Base-by-base conservation (phyloP, 1,140 invertebrate species). In the Zaprionus taronus region DNA sequence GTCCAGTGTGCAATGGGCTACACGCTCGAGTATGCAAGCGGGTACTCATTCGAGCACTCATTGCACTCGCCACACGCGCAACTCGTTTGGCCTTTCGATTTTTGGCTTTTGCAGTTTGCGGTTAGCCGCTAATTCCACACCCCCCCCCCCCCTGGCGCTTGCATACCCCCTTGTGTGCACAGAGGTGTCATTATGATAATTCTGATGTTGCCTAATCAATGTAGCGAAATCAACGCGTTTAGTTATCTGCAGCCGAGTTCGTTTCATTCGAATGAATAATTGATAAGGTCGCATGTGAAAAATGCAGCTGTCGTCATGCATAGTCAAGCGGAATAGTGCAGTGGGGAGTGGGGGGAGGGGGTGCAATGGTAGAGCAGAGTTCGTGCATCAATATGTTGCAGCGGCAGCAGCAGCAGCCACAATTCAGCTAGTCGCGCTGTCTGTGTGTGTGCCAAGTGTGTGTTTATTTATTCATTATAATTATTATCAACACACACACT, bases 401-500 rank as follows among this genome's bases (percentile, higher is more conserved):
- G n/a, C n/a, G 3, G n/a, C 53, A 47, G 22, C 55, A n/a, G 31
- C 24, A 62, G 47, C 58, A 53, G 31, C 12, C 26, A 41, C 51
- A 53, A 67, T 55, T 67, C 31, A 67, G 64, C 60, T 61, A 63
- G 47, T 51, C 17, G 9, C 47, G 20, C n/a, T 49, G 26, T 15
- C 47, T 15, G 47, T 55, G 24, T 28, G 14, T 61, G 57, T 66
- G 55, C 28, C 41, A 53, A 17, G 20, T 63, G 49, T 20, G 31
- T 68, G 77, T 63, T 83, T 72, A 83, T 70, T 83, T 80, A 83
- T 83, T 73, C 77, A 80, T 70, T 76, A 73, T 77, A 83, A 83
- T 83, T 83, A 83, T 79, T 44, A 36, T 28, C 31, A 22, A 20
- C 14, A 28, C 20, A 26, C 15, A 57, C 17, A 31, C 4, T 5